Evolutionary conservation across 1,140 invertebrate genomes (phyloP).

Genomic region (Caenorhabditis brenneri): DNA sequence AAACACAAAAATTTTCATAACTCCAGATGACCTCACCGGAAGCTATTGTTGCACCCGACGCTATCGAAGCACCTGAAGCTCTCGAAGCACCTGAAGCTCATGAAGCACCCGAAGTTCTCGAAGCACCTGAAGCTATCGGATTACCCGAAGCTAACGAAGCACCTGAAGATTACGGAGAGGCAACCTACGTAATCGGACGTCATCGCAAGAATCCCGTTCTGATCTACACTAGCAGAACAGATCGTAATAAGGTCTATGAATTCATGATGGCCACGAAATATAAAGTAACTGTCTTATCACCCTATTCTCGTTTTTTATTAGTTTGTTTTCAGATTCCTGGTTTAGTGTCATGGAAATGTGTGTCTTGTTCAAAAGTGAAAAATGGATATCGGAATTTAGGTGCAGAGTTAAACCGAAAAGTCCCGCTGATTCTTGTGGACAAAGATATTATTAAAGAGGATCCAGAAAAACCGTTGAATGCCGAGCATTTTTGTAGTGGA

Average conservation of each 20-base stretch:
- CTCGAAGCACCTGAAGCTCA: too few species aligned
- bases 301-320: neutral
- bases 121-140: too few species aligned
- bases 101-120: too few species aligned
- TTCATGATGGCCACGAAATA: conserved; percentile 28
- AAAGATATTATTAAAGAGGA: conserved; percentile 52
- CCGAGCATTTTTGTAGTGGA: conserved; percentile 42
- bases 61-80: too few species aligned
- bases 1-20: neutral
- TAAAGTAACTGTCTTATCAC: neutral
- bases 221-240: conserved; percentile 11
- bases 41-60: too few species aligned
- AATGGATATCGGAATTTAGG: conserved; percentile 35
- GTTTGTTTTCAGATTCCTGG: conserved; percentile 33
- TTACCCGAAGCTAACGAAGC: too few species aligned
- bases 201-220: conserved; percentile 47
- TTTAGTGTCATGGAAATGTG: conserved; percentile 44
- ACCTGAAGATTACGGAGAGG: conserved; percentile 5
- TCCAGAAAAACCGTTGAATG: conserved; percentile 39
- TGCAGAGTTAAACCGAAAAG: neutral
- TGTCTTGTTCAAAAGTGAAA: conserved; percentile 29
- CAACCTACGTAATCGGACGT: conserved; percentile 27
- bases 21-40: conserved; percentile 20
- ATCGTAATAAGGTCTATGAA: conserved; percentile 41
- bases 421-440: conserved; percentile 45